Evolutionary conservation across 37 sponge, comb jelly and placozoan genomes (phyloP).

Genomic region (Chondrilla cf. caribensis): DNA sequence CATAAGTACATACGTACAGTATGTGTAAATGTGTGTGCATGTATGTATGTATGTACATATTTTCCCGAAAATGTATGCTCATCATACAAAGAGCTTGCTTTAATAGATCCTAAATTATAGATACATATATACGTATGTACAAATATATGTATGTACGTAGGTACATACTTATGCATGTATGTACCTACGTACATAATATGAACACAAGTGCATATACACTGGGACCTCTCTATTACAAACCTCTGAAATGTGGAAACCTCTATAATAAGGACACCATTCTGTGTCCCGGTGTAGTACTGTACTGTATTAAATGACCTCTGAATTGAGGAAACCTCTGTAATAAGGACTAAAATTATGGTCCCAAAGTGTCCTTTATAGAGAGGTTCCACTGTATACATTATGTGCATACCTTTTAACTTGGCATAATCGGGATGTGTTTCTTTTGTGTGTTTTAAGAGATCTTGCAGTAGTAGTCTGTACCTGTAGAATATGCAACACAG

Average conservation of each 20-base stretch:
- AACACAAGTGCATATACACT: not conserved
- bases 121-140: not conserved
- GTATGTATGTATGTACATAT: not conserved
- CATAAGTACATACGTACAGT: too few species aligned
- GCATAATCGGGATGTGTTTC: constrained; percentile 57
- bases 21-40: not conserved
- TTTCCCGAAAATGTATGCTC: not conserved
- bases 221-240: too few species aligned
- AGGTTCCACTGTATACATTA: constrained; percentile 28
- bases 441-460: constrained; percentile 57
- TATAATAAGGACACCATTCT: too few species aligned
- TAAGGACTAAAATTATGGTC: too few species aligned
- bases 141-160: not conserved
- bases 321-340: too few species aligned
- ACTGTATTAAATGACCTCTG: too few species aligned
- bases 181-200: not conserved
- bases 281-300: too few species aligned
- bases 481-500: constrained; percentile 7
- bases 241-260: too few species aligned
- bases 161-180: constrained; percentile 3
- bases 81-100: too few species aligned
- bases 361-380: too few species aligned
- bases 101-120: not conserved
- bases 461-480: constrained; percentile 40
- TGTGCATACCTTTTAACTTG: constrained; percentile 41